Conservation (phyloP, 92 coral and sea anemone genomes). For the Epizoanthus illoricatus region DNA sequence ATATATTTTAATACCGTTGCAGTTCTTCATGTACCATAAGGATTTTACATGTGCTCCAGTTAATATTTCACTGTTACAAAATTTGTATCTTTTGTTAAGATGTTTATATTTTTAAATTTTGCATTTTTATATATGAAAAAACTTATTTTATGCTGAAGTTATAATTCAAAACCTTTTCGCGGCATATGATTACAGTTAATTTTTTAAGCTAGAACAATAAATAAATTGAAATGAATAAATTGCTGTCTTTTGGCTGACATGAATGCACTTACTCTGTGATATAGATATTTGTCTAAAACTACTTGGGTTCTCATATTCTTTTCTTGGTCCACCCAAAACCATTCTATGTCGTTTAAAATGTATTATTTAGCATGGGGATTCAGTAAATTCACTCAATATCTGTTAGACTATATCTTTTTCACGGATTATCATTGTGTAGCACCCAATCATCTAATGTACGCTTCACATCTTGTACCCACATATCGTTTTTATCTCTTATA, state of each 20-base stretch:
- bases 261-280: constrained; percentile 23
- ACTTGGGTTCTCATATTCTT: constrained; percentile 22
- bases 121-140: constrained; percentile 29
- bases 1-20: too few species aligned
- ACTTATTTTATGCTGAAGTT: constrained; percentile 29
- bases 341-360: constrained; percentile 29
- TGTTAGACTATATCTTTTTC: constrained; percentile 21
- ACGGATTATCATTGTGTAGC: constrained; percentile 24
- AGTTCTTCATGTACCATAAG: too few species aligned
- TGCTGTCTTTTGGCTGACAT: constrained; percentile 28
- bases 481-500: too few species aligned
- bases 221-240: constrained; percentile 28
- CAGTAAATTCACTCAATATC: constrained; percentile 31
- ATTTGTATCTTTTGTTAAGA: constrained; percentile 33
- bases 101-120: constrained; percentile 22
- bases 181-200: constrained; percentile 23
- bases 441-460: constrained; percentile 22
- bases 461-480: constrained; percentile 33
- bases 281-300: constrained; percentile 31
- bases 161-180: constrained; percentile 33
- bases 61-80: too few species aligned
- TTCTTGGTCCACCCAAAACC: constrained; percentile 25
- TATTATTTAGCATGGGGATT: constrained; percentile 33
- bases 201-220: constrained; percentile 23
- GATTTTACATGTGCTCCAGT: constrained; percentile 37